Conservation (phyloP, 2,797 vertebrate species). For the Philypnodon macrostomus region DNA sequence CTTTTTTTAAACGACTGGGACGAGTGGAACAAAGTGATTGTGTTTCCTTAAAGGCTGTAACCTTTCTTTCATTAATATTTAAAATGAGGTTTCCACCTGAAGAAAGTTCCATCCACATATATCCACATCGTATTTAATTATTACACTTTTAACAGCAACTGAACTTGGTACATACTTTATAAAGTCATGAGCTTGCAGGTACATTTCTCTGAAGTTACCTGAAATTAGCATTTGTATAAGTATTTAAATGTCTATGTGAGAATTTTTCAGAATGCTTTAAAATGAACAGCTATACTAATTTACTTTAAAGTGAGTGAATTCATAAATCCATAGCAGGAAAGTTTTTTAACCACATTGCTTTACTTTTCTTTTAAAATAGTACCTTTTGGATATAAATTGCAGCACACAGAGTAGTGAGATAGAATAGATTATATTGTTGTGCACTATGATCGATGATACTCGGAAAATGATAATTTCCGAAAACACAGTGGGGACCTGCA, state of each 20-base stretch:
- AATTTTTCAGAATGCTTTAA: constrained; percentile 29
- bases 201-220: constrained; percentile 21
- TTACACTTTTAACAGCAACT: constrained; percentile 1
- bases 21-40: constrained; percentile 21
- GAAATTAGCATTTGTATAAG: constrained; percentile 24
- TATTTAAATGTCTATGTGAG: constrained; percentile 13
- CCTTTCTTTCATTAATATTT: constrained; percentile 15
- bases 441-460: constrained; percentile 56
- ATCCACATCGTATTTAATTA: constrained; percentile 24
- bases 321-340: constrained; percentile 39
- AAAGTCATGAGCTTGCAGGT: constrained; percentile 30
- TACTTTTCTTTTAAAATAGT: constrained; percentile 31
- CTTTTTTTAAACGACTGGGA: constrained; percentile 14
- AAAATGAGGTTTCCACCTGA: constrained; percentile 28
- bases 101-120: constrained; percentile 12
- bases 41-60: constrained; percentile 11
- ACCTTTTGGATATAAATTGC: constrained; percentile 52
- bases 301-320: constrained; percentile 26
- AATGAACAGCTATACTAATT: constrained; percentile 35
- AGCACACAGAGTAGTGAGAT: constrained; percentile 43
- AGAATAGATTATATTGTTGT: constrained; percentile 60
- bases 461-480: constrained; percentile 49
- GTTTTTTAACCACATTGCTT: constrained; percentile 36
- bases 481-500: constrained; percentile 34
- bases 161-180: constrained; percentile 25